These are phyloP conservation scores for Dryocosmus kuriphilus DNA, from an alignment of 2,888 invertebrate species.

Conservation along the genomic window DNA sequence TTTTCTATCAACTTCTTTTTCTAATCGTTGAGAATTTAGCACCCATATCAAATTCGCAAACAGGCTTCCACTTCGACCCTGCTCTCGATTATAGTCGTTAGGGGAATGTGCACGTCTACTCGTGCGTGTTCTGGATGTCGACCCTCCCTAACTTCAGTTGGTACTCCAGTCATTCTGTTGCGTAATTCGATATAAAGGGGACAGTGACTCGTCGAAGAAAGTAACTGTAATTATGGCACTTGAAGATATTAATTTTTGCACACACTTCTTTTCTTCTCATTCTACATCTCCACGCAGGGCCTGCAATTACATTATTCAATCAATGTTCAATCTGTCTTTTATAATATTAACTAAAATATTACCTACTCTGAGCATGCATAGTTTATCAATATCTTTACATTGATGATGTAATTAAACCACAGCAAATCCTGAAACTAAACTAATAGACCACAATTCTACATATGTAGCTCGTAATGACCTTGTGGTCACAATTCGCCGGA, in stretches of 20 bases:
- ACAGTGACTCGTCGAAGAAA: conserved; percentile 28
- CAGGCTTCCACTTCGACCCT: conserved; percentile 14
- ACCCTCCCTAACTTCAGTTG: conserved; percentile 35
- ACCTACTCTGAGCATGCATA: background rate
- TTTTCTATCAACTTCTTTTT: conserved; percentile 3
- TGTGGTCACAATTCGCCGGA: conserved; percentile 27
- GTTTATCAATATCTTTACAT: background rate
- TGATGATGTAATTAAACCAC: background rate
- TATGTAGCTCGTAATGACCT: conserved; percentile 5
- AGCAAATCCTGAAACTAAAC: background rate
- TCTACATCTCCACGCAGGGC: background rate
- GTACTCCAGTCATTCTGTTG: conserved; percentile 33
- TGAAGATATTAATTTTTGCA: conserved; percentile 22
- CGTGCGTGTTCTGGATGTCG: conserved; percentile 28
- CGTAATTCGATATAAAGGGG: conserved; percentile 36
- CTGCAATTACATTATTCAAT: background rate
- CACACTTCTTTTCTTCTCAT: background rate
- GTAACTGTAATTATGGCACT: conserved; percentile 34
- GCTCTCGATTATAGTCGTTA: conserved; percentile 35
- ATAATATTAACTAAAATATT: no score
- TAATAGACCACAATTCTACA: conserved; percentile 10
- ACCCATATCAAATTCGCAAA: conserved; percentile 4
- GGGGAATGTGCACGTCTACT: conserved; percentile 36
- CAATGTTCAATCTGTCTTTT: background rate
- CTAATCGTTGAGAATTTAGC: conserved; percentile 15